Base-by-base conservation (phyloP, 2,797 vertebrate species). In the Hoplostethus mediterraneus region DNA sequence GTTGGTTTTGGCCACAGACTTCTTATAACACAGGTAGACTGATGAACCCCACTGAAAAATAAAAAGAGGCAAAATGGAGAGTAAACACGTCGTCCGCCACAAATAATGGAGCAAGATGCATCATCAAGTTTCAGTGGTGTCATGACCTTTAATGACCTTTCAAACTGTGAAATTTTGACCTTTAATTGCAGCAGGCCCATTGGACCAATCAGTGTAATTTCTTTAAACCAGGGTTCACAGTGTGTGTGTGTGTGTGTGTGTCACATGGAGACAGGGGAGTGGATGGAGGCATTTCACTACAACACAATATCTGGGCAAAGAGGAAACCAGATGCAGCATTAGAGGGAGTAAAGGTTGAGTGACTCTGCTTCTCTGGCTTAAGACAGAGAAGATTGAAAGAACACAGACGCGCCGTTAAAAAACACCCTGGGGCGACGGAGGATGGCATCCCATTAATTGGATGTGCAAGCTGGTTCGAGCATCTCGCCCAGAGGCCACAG, bases 1-100 rank as follows among this genome's bases (percentile, higher is more conserved):
- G 93, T 99, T 99, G 90, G 95, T 97, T 95, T 99, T 98, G 88
- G 97, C 96, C 94, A 99, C 96, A 52, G 98, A 99, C 89, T 99
- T 99, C 93, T 99, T 99, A 61, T 98, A 99, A 89, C 98, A 99
- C 81, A 99, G 92, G 88, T 96, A 99, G 4, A 98, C 97, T 0
- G 97, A 95, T 53, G 97, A 98, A 56, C 97, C 98, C 97, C 96
- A 99, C 97, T 99, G 91, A 60, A 40, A 38, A 25, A 33, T 82
- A 79, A 64, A 64, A 40, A 75, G 58, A 56, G 86, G 6, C 9
- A 53, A 12, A 63, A 40, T 2, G 25, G 44, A 17, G 60, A 47
- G 62, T 42, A 33, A 25, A 30, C 14, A 2, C n/a, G 25, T 45
- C 17, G 14, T 6, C 1, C 8, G 0, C 25, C 5, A 8, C 10